These are phyloP conservation scores for Rhabditoides inermis DNA, from an alignment of 2,888 invertebrate species.

Conservation along the genomic window DNA sequence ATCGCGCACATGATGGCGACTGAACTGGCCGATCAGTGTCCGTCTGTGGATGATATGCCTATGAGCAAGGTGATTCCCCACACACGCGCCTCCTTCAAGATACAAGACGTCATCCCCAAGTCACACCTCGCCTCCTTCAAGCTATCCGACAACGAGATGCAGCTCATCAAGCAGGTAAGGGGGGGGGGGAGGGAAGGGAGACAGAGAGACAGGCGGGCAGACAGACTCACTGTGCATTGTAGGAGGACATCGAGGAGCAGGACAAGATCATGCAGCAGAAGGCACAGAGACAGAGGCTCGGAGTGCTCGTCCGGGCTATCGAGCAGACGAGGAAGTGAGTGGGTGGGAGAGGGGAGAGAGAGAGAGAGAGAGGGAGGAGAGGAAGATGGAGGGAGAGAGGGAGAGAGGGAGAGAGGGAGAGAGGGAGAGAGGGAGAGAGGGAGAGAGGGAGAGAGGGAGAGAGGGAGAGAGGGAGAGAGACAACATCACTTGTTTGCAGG, in stretches of 20 bases:
- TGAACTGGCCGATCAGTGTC: conserved; percentile 48
- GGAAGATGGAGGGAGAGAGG: not conserved
- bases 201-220: too few species aligned
- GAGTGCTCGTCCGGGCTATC: conserved; percentile 7
- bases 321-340: not conserved
- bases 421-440: not conserved
- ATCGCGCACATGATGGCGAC: conserved; percentile 51
- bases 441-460: not conserved
- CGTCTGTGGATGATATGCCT: conserved; percentile 14
- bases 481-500: too few species aligned
- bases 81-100: conserved; percentile 51
- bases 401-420: not conserved
- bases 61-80: conserved; percentile 43
- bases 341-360: not conserved
- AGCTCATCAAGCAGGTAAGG: conserved; percentile 38
- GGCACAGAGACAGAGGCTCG: conserved; percentile 18
- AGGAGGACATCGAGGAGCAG: conserved; percentile 38
- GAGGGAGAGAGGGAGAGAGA: not conserved
- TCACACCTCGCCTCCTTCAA: conserved; percentile 45
- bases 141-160: conserved; percentile 46
- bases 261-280: conserved; percentile 25
- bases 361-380: not conserved
- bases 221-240: too few species aligned
- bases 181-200: not conserved
- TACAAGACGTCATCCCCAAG: conserved; percentile 50